These are phyloP conservation scores for Diloba caeruleocephala DNA, from an alignment of 2,888 invertebrate genomes.

Conservation along the genomic window DNA sequence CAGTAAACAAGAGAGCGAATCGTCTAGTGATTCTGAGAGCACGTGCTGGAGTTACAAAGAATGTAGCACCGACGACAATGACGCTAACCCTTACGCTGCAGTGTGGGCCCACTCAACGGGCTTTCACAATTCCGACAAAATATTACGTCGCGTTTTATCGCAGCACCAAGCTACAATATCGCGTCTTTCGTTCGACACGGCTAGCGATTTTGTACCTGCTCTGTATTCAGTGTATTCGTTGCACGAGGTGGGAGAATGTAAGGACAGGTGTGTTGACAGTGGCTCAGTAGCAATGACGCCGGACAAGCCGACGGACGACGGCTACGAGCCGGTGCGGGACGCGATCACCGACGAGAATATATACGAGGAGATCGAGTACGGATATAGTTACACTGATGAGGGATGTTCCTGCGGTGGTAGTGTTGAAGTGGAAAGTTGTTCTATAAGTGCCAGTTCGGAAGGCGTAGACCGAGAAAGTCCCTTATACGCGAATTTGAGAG, in stretches of 20 bases:
- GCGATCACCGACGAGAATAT: slow-evolving; percentile 84
- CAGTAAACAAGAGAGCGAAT: slow-evolving; percentile 59
- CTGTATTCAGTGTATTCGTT: slow-evolving; percentile 79
- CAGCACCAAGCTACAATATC: slow-evolving; percentile 78
- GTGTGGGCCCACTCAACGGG: slow-evolving; percentile 85
- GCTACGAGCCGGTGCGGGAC: slow-evolving; percentile 84
- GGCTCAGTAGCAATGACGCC: slow-evolving; percentile 83
- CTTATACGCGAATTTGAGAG: slow-evolving; percentile 82
- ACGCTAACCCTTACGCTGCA: slow-evolving; percentile 74
- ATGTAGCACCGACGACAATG: slow-evolving; percentile 73
- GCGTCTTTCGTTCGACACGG: slow-evolving; percentile 80
- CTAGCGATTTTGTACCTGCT: slow-evolving; percentile 75
- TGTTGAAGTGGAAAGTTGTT: slow-evolving; percentile 84
- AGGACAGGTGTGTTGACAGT: slow-evolving; percentile 73
- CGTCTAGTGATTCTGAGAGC: slow-evolving; percentile 81
- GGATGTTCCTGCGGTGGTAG: slow-evolving; percentile 85
- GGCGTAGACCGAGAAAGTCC: slow-evolving; percentile 82
- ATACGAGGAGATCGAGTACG: slow-evolving; percentile 85
- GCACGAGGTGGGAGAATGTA: slow-evolving; percentile 79
- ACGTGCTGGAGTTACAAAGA: slow-evolving; percentile 86
- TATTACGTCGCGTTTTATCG: slow-evolving; percentile 73
- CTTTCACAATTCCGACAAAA: slow-evolving; percentile 83
- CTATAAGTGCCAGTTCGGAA: slow-evolving; percentile 83
- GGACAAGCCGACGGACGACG: slow-evolving; percentile 82
- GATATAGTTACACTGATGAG: slow-evolving; percentile 80